Evolutionary conservation across 2,888 invertebrate genomes (phyloP).

Genomic region (Hedya salicella): DNA sequence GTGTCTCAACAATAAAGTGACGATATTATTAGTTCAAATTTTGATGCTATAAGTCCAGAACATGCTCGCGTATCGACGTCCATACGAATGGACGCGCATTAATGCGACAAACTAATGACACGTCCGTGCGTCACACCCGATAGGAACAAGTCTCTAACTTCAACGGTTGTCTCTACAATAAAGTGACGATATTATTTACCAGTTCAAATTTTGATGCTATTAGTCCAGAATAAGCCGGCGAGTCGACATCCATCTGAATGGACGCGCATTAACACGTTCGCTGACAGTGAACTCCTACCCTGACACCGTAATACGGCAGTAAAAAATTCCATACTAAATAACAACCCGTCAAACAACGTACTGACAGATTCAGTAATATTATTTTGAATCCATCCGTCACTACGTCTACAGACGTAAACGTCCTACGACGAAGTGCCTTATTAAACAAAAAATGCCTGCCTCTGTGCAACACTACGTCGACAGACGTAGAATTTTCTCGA

Average conservation of each 20-base stretch:
- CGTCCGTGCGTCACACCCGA: conserved; percentile 78
- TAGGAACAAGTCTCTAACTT: conserved; percentile 50
- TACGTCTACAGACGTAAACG: too few species aligned
- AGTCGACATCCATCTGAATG: conserved; percentile 61
- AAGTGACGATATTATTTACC: background rate
- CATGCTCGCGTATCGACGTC: conserved; percentile 54
- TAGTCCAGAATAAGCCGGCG: conserved; percentile 64
- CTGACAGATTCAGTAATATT: too few species aligned
- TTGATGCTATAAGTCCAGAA: conserved; percentile 58
- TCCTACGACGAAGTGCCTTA: too few species aligned
- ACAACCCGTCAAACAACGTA: too few species aligned
- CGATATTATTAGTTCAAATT: too few species aligned
- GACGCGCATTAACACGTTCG: conserved; percentile 81
- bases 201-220: too few species aligned
- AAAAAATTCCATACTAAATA: conserved; percentile 52
- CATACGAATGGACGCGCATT: conserved; percentile 79
- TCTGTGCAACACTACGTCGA: too few species aligned
- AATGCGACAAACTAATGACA: conserved; percentile 83
- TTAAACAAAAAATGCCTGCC: too few species aligned
- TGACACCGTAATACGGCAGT: conserved; percentile 61
- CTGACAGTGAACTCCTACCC: conserved; percentile 84
- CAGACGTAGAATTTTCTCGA: too few species aligned
- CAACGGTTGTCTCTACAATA: background rate
- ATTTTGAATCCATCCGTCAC: too few species aligned
- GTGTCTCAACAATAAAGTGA: background rate